Conservation (phyloP, 2,797 vertebrate genomes). For the Megaceryle alcyon region DNA sequence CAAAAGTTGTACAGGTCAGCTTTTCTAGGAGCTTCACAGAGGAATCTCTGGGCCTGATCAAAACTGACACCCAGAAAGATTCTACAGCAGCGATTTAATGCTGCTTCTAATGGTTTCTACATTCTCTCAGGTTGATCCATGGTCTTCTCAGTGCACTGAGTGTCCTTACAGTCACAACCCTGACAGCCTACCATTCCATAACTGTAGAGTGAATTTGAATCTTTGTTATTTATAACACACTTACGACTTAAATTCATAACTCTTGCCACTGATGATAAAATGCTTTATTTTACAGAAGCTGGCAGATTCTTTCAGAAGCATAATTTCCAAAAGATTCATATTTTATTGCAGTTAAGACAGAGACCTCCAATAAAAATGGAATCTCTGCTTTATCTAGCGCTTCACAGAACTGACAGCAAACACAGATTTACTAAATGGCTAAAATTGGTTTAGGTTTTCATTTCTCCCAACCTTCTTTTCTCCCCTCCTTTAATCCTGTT, state of each 20-base stretch:
- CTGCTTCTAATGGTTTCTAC: not conserved
- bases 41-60: not conserved
- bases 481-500: not conserved
- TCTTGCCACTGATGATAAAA: not conserved
- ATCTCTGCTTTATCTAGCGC: not conserved
- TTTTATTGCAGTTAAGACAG: not conserved
- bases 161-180: not conserved
- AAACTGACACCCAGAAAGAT: not conserved
- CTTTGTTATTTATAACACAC: not conserved
- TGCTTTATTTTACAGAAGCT: not conserved
- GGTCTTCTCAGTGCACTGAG: not conserved
- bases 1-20: not conserved
- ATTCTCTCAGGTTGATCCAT: not conserved
- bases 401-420: not conserved
- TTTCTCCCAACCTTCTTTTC: not conserved
- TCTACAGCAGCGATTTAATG: not conserved
- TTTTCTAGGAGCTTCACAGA: not conserved
- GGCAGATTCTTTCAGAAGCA: not conserved
- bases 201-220: not conserved
- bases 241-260: not conserved
- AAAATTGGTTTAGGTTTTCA: not conserved
- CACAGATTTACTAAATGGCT: not conserved
- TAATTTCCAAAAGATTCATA: not conserved
- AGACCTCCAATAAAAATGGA: not conserved
- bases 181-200: not conserved